phyloP scores from a whole-genome alignment of 2,797 vertebrate species.

The Acestrorhynchus altus region DNA sequence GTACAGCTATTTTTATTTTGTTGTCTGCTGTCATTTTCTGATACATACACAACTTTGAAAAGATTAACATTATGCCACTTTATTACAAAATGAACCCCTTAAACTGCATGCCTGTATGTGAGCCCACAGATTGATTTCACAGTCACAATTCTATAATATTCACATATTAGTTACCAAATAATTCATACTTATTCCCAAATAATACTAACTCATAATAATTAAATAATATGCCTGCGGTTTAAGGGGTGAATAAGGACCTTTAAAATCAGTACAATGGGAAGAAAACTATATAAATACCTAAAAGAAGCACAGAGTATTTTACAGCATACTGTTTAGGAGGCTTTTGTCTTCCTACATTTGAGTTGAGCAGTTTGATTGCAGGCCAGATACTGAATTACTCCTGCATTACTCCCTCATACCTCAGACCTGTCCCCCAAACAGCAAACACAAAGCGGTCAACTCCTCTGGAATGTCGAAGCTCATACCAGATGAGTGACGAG shows the following conservation, averaged over 20 bases:
- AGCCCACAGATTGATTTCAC: not conserved
- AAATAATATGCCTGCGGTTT: not conserved
- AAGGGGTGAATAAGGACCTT: not conserved
- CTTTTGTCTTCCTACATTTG: constrained; percentile 24
- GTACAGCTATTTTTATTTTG: not conserved
- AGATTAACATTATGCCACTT: not conserved
- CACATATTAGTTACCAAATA: not conserved
- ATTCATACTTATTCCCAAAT: not conserved
- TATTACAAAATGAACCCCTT: not conserved
- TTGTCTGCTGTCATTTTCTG: not conserved
- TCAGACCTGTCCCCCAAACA: constrained; percentile 38
- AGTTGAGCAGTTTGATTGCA: not conserved
- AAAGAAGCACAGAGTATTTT: not conserved
- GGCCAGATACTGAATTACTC: not conserved
- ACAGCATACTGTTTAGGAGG: not conserved
- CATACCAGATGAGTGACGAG: constrained; percentile 1
- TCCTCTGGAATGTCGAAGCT: not conserved
- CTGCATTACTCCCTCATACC: not conserved
- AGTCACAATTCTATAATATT: not conserved
- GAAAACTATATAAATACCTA: not conserved
- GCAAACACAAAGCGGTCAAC: not conserved
- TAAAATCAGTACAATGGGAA: not conserved
- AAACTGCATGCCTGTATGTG: not conserved
- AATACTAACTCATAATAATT: not conserved
- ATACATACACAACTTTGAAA: not conserved